These are phyloP conservation scores for Meandrina meandrites DNA, from an alignment of 92 coral and sea anemone genomes.

Conservation along the genomic window DNA sequence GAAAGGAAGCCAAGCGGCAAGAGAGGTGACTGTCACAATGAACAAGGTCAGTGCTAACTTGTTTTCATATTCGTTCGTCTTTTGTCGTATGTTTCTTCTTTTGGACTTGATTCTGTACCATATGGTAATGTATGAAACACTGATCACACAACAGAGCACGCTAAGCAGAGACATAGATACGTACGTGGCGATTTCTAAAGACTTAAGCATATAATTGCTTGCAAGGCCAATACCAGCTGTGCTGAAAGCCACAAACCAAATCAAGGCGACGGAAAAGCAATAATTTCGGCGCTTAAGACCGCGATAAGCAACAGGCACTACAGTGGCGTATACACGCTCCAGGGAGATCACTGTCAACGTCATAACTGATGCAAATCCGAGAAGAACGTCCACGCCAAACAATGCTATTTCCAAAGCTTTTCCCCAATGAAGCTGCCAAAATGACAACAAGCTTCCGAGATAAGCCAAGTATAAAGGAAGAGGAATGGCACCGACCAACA, in stretches of 20 bases:
- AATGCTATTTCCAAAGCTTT: slow-evolving; percentile 16
- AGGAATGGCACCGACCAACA: slow-evolving; percentile 55
- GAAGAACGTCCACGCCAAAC: slow-evolving; percentile 42
- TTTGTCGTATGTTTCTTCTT: slow-evolving; percentile 33
- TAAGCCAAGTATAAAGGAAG: slow-evolving; percentile 47
- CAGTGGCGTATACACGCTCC: slow-evolving; percentile 51
- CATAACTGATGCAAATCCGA: slow-evolving; percentile 54
- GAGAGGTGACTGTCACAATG: slow-evolving; percentile 41
- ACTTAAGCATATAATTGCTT: slow-evolving; percentile 29
- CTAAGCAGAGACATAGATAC: slow-evolving; percentile 26
- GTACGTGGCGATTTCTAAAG: slow-evolving; percentile 35
- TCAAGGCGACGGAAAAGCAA: slow-evolving; percentile 20
- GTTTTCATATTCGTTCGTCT: slow-evolving; percentile 40
- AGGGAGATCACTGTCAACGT: slow-evolving; percentile 53
- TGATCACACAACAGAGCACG: slow-evolving; percentile 41
- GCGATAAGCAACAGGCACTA: slow-evolving; percentile 45
- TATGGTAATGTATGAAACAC: slow-evolving; percentile 44
- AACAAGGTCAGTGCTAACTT: slow-evolving; percentile 52
- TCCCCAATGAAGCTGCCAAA: slow-evolving; percentile 12
- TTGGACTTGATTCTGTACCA: slow-evolving; percentile 39
- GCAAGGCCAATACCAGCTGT: slow-evolving; percentile 22
- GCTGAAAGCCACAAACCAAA: slow-evolving; percentile 44
- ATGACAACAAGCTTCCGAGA: slow-evolving; percentile 12
- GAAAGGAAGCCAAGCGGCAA: slow-evolving; percentile 63
- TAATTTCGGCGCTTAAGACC: slow-evolving; percentile 43